These are phyloP conservation scores for Linyphia triangularis DNA, from an alignment of 2,888 invertebrate genomes.

Conservation along the genomic window DNA sequence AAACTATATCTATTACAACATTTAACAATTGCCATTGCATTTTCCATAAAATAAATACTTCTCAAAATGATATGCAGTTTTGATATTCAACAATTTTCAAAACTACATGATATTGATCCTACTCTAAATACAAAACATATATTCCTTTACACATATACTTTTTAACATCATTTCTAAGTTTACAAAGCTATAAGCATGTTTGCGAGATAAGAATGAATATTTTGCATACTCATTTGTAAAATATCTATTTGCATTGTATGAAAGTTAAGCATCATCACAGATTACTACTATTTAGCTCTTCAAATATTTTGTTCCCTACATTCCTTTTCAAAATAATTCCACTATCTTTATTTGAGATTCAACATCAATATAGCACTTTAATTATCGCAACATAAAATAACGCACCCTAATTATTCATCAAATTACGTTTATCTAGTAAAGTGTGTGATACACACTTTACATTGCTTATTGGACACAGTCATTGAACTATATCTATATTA, in stretches of 20 bases:
- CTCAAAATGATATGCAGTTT: slow-evolving; percentile 18
- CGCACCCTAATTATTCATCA: neutral
- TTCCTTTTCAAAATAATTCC: neutral
- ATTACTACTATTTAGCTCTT: neutral
- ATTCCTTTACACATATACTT: neutral
- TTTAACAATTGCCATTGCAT: neutral
- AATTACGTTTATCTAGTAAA: neutral
- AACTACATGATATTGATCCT: neutral
- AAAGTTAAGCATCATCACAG: slow-evolving; percentile 30
- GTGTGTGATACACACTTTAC: neutral
- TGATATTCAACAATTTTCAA: neutral
- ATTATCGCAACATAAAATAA: neutral
- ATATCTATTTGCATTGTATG: neutral
- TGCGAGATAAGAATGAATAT: neutral
- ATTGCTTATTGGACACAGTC: neutral
- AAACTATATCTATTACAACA: slow-evolving; percentile 14
- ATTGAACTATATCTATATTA: neutral
- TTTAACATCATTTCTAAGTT: neutral
- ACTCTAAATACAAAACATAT: slow-evolving; percentile 20
- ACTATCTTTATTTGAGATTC: no score
- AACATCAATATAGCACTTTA: neutral
- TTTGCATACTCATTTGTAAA: neutral
- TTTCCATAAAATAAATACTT: slow-evolving; percentile 6
- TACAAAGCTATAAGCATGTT: neutral
- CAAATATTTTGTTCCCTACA: neutral